Evolutionary conservation across 2,113 vertebrate genomes (phyloP), one percentile per base, ranked within the genome.

Genomic region (Tychaedon coryphoeus): DNA sequence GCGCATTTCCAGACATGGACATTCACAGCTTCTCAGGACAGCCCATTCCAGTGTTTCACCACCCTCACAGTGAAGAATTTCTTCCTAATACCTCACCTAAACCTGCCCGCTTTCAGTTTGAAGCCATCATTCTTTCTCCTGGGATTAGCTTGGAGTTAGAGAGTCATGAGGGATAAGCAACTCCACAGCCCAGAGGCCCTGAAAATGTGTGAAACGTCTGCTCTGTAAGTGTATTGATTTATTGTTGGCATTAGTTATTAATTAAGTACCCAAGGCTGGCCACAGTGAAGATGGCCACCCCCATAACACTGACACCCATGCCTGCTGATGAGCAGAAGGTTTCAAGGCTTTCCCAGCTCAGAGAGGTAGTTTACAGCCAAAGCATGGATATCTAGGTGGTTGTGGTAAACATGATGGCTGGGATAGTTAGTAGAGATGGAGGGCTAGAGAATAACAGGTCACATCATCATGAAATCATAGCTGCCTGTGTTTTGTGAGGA

Each of bases 341-440:
- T 24, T 50, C 28, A 66, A 66, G 42, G 28, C 57, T 95, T 75
- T 28, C 22, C 5, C 2, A 22, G 28, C 24, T 72, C n/a, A 25
- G 18, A 51, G 34, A 36, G 13, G 31, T 66, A 31, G 26, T 72
- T 51, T 67, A 33, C 10, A 23, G 10, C 8, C 19, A 51, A 19
- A 2, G 8, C 6, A 10, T 25, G 51, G 66, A 5, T 70, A n/a
- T 18, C 29, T 45, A 31, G 9, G 80, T 70, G n/a, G 50, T 45
- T 1, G 0, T 22, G 23, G 56, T 74, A 69, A 82, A 54, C 1
- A 0, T 7, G 18, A 26, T 2, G 0, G 26, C 14, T 60, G 54
- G 19, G 33, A 45, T 50, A 50, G 20, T 50, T 65, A 17, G 19
- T 54, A 26, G 45, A 69, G 45, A 18, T 73, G 12, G 19, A 88